phyloP scores from a whole-genome alignment of 2,888 invertebrate genomes.

The Erebia ligea region DNA sequence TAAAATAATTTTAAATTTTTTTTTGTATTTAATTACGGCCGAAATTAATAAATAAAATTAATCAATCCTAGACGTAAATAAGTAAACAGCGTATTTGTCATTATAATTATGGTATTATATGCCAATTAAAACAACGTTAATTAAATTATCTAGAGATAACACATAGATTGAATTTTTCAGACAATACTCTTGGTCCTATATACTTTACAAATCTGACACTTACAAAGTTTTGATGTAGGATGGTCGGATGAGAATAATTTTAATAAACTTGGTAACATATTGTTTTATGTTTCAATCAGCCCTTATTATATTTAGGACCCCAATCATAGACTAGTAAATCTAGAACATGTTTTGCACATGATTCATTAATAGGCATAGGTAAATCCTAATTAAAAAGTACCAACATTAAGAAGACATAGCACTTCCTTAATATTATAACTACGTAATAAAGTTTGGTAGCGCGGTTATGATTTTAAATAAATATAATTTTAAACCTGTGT shows the following conservation, averaged over 20 bases:
- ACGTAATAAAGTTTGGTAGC: background rate
- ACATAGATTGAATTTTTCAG: no score
- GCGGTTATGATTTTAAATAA: background rate
- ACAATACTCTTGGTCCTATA: no score
- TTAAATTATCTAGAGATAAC: no score
- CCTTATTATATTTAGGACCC: background rate
- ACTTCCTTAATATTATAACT: background rate
- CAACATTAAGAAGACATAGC: slow-evolving; percentile 26
- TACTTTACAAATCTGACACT: background rate
- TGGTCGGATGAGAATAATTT: background rate
- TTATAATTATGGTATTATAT: no score
- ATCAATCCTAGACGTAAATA: no score
- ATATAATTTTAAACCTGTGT: background rate
- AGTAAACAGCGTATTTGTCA: no score
- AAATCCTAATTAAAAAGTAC: slow-evolving; percentile 13
- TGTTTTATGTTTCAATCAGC: background rate
- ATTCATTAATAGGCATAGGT: background rate
- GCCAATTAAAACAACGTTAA: no score
- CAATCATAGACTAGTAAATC: background rate
- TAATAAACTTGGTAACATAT: background rate
- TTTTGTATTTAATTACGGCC: no score
- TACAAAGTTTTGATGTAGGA: background rate
- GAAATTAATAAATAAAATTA: no score
- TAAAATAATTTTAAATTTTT: no score
- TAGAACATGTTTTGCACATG: background rate